These are phyloP conservation scores for Spermophilus dauricus DNA, from an alignment of 2,113 vertebrate genomes.

Conservation along the genomic window DNA sequence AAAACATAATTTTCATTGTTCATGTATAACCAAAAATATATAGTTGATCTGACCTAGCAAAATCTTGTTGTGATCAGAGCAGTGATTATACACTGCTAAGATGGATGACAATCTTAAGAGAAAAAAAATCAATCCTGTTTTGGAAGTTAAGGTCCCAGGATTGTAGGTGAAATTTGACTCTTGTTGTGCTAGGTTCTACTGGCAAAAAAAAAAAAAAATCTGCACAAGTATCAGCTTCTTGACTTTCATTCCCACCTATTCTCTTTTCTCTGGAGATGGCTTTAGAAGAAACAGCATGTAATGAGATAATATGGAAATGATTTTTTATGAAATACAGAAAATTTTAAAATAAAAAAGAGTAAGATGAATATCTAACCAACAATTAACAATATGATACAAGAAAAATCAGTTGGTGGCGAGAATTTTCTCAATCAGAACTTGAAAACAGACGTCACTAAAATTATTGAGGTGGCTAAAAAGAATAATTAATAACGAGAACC, in stretches of 20 bases:
- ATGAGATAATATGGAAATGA: background rate
- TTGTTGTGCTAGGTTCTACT: background rate
- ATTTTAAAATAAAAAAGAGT: background rate
- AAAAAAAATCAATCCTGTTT: background rate
- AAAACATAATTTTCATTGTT: background rate
- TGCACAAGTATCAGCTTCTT: background rate
- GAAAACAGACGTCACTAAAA: background rate
- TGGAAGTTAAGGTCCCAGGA: background rate
- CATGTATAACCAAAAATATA: background rate
- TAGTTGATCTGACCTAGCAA: background rate
- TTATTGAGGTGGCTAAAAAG: background rate
- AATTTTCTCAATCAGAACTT: background rate
- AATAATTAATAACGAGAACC: background rate
- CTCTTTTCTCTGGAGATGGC: background rate
- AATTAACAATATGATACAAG: background rate
- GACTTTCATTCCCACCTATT: background rate
- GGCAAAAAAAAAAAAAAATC: background rate
- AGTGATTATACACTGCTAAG: background rate
- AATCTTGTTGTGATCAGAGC: background rate
- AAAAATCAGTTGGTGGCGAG: background rate
- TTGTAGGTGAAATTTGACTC: background rate
- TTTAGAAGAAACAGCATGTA: background rate
- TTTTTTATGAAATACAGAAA: background rate
- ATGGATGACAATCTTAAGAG: background rate
- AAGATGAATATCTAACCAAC: background rate